Evolutionary conservation across 2,888 invertebrate genomes (phyloP).

Genomic region (Leptinotarsa peninsularis): DNA sequence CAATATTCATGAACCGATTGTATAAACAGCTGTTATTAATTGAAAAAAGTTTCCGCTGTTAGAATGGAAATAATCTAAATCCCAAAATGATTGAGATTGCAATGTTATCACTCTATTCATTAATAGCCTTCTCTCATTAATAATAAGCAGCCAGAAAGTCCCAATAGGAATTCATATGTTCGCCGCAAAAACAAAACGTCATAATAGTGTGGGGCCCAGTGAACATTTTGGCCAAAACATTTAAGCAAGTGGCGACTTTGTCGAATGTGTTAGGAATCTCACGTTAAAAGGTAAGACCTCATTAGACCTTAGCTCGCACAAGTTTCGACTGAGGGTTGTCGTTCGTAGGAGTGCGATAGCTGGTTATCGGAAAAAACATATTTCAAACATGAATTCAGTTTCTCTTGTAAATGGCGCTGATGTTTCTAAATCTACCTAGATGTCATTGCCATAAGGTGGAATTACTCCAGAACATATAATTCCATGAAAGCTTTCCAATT

Average conservation of each 20-base stretch:
- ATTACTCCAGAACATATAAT: too few species aligned
- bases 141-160: constrained; percentile 10
- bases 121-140: constrained; percentile 9
- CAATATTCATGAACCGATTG: too few species aligned
- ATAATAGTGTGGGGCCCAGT: background rate
- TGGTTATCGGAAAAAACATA: too few species aligned
- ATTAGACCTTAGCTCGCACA: too few species aligned
- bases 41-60: background rate
- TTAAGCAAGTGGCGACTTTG: background rate
- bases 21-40: background rate
- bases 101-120: constrained; percentile 12
- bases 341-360: too few species aligned
- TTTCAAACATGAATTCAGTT: too few species aligned
- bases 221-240: background rate
- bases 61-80: background rate
- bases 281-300: background rate
- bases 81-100: background rate
- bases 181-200: constrained; percentile 3
- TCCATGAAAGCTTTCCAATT: too few species aligned
- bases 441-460: too few species aligned
- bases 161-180: constrained; percentile 9
- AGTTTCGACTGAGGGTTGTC: too few species aligned
- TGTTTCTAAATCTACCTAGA: too few species aligned
- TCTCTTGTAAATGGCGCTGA: too few species aligned
- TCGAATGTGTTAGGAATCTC: background rate